Evolutionary conservation across 2,888 invertebrate species (phyloP).

Genomic region (Hydraecia micacea): DNA sequence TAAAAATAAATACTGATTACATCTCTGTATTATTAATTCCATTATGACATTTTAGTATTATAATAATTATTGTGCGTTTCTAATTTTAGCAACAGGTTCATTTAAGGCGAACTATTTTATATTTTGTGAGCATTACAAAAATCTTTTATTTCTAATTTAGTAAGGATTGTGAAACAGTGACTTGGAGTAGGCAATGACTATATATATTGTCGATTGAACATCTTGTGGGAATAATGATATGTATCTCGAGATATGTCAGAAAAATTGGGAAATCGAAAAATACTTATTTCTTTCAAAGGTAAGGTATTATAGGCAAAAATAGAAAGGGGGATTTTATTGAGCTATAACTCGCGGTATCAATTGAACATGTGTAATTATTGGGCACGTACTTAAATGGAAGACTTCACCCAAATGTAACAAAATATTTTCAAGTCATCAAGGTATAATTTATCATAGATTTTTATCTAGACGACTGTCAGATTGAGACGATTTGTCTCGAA

Average conservation of each 20-base stretch:
- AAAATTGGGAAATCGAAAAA: conserved; percentile 52
- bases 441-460: conserved; percentile 35
- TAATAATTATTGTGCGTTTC: conserved; percentile 54
- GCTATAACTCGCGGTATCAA: conserved; percentile 37
- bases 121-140: conserved; percentile 25
- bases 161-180: conserved; percentile 20
- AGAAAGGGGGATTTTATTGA: conserved; percentile 24
- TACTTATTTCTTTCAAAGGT: conserved; percentile 32
- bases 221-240: conserved; percentile 71
- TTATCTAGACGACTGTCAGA: conserved; percentile 45
- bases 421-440: conserved; percentile 54
- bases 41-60: background rate
- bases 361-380: conserved; percentile 34
- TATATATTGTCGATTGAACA: conserved; percentile 40
- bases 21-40: conserved; percentile 13
- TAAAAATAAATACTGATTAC: conserved; percentile 21
- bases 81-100: conserved; percentile 50
- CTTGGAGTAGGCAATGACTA: conserved; percentile 12
- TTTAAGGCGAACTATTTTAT: conserved; percentile 42
- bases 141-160: conserved; percentile 19
- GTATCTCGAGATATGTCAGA: conserved; percentile 77
- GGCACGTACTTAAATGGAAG: conserved; percentile 56
- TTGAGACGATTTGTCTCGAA: conserved; percentile 45
- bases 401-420: conserved; percentile 55
- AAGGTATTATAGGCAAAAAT: conserved; percentile 40